Evolutionary conservation across 1,140 invertebrate genomes (phyloP).

Genomic region (Eumeta japonica): DNA sequence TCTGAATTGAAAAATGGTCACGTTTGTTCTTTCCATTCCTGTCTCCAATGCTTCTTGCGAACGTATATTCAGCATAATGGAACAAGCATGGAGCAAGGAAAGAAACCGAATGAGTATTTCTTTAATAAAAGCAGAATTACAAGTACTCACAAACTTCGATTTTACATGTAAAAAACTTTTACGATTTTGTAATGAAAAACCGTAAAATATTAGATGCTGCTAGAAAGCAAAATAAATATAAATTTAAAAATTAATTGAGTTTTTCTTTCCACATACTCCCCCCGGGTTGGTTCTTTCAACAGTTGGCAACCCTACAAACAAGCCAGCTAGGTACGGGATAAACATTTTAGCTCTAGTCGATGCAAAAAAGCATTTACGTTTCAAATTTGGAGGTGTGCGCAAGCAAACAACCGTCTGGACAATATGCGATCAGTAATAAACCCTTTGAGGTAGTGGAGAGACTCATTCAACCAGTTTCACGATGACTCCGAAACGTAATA

Average conservation of each 20-base stretch:
- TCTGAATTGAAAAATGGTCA: slow-evolving; percentile 8
- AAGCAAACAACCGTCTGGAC: too few relatives aligned
- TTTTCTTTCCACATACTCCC: too few relatives aligned
- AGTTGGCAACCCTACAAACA: too few relatives aligned
- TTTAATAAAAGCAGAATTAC: slow-evolving; percentile 11
- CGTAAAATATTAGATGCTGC: slow-evolving; percentile 10
- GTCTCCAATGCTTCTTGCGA: background rate
- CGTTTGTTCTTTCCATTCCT: slow-evolving; percentile 1
- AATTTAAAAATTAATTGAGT: slow-evolving; percentile 12
- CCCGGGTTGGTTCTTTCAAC: too few relatives aligned
- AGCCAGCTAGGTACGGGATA: too few relatives aligned
- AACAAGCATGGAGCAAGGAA: slow-evolving; percentile 9
- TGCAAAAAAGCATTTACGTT: too few relatives aligned
- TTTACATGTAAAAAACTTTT: slow-evolving; percentile 12
- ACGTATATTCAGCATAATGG: slow-evolving; percentile 1
- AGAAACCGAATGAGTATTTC: slow-evolving; percentile 12
- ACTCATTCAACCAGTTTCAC: too few relatives aligned
- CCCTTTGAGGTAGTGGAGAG: too few relatives aligned
- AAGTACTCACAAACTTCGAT: slow-evolving; percentile 6
- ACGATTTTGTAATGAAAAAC: slow-evolving; percentile 11
- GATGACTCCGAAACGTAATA: too few relatives aligned
- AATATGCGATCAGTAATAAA: too few relatives aligned
- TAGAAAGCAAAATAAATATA: slow-evolving; percentile 13
- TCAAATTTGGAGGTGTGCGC: too few relatives aligned
- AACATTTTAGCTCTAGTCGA: too few relatives aligned